Percentiles rank a stretch among this genome's conserved stretches.
phyloP scores from a whole-genome alignment of 2,888 invertebrate genomes.

The Erebia epiphron region DNA sequence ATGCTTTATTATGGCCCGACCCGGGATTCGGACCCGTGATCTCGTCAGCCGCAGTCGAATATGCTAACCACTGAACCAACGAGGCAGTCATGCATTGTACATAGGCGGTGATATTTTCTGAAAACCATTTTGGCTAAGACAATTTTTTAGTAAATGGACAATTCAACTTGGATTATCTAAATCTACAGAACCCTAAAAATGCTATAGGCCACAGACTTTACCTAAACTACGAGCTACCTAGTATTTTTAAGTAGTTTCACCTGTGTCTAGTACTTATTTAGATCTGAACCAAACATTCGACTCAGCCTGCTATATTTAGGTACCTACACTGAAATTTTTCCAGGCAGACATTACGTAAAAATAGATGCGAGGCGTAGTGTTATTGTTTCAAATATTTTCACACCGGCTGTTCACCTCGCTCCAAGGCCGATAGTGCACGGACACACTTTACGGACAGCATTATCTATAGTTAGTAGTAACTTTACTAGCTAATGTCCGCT shows the following conservation, averaged over 20 bases:
- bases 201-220: no score
- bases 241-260: no score
- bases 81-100: no score
- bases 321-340: constrained; percentile 15
- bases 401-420: constrained; percentile 39
- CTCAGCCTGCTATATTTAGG: not conserved
- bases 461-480: not conserved
- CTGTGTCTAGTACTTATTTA: no score
- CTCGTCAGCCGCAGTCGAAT: no score
- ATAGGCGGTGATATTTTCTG: not conserved
- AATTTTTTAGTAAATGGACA: not conserved
- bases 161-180: no score
- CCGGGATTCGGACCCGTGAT: no score
- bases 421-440: constrained; percentile 30
- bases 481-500: not conserved
- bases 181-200: not conserved
- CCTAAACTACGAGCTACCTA: no score
- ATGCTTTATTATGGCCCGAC: no score
- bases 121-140: not conserved
- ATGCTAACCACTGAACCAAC: no score
- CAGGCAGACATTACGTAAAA: constrained; percentile 23
- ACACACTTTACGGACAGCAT: not conserved
- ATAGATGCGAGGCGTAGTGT: constrained; percentile 19
- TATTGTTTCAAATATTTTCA: constrained; percentile 32
- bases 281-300: not conserved